Evolutionary conservation across 2,113 vertebrate species (phyloP).

Genomic region (Passer montanus): DNA sequence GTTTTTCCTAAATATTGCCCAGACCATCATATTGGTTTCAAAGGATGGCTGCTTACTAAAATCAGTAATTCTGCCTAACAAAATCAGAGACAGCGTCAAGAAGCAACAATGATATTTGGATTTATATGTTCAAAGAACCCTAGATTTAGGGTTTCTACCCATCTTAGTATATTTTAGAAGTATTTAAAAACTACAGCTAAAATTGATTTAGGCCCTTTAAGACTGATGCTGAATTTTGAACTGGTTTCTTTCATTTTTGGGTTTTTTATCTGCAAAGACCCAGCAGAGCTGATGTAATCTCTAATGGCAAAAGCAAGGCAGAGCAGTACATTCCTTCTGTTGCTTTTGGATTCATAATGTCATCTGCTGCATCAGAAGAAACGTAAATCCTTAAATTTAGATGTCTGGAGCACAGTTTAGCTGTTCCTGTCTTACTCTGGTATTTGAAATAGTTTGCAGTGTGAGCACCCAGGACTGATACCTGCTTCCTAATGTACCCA

Average conservation of each 20-base stretch:
- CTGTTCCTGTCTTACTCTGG: not conserved
- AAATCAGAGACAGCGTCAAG: not conserved
- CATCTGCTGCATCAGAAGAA: not conserved
- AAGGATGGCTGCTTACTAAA: not conserved
- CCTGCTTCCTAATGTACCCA: not conserved
- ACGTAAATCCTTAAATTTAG: not conserved
- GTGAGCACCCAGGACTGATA: not conserved
- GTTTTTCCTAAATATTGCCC: not conserved
- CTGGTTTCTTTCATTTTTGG: not conserved
- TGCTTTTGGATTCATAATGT: conserved; percentile 23
- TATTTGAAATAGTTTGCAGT: not conserved
- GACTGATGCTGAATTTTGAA: not conserved
- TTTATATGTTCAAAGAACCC: not conserved
- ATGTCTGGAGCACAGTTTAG: conserved; percentile 12
- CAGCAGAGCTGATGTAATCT: not conserved
- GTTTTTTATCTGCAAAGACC: not conserved
- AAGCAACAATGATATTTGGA: not conserved
- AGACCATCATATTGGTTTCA: not conserved
- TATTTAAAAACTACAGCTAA: not conserved
- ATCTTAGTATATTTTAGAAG: not conserved
- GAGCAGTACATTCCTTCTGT: not conserved
- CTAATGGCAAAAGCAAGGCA: conserved; percentile 27
- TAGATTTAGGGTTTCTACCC: not conserved
- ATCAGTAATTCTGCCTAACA: not conserved
- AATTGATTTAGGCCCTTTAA: not conserved